Conservation (phyloP, 1,140 invertebrate genomes). For the Scaptodrosophila lebanonensis region DNA sequence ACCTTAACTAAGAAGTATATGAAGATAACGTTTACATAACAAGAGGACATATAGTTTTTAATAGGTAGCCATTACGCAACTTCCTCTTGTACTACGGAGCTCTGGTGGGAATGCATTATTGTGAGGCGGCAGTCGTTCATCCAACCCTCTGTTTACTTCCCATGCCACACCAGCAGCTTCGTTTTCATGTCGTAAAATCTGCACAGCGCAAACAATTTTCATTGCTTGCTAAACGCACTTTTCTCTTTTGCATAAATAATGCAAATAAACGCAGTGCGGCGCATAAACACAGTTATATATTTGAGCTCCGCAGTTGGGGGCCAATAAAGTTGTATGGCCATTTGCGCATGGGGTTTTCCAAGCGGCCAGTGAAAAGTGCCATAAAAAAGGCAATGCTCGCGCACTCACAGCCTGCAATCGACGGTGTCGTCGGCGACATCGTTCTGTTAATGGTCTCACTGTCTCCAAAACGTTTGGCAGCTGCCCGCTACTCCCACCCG, state of each 20-base stretch:
- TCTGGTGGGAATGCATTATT: no score
- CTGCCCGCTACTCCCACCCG: conserved; percentile 2
- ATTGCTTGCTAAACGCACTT: conserved; percentile 20
- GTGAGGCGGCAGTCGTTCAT: no score
- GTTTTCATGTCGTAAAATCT: no score
- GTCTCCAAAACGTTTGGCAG: conserved; percentile 25
- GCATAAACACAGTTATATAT: conserved; percentile 64
- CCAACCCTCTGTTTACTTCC: no score
- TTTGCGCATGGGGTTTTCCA: conserved; percentile 24
- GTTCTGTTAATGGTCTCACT: conserved; percentile 69
- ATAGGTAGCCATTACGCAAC: no score
- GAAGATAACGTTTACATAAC: no score
- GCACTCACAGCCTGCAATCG: conserved; percentile 41
- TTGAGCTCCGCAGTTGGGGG: conserved; percentile 58
- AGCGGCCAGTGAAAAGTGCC: conserved; percentile 61
- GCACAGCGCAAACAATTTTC: no score
- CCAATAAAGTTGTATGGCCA: conserved; percentile 57
- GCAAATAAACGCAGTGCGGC: conserved; percentile 47
- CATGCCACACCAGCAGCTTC: no score
- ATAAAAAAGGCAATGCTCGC: conserved; percentile 61
- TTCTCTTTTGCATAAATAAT: conserved; percentile 65
- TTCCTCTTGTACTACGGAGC: no score
- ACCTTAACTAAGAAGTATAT: no score
- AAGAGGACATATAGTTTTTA: no score
- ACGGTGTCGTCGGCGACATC: conserved; percentile 67